A percentile compares a stretch with the other conserved stretches of the same genome.
Conservation (phyloP, 2,888 invertebrate species). For the Melipona bicolor region DNA sequence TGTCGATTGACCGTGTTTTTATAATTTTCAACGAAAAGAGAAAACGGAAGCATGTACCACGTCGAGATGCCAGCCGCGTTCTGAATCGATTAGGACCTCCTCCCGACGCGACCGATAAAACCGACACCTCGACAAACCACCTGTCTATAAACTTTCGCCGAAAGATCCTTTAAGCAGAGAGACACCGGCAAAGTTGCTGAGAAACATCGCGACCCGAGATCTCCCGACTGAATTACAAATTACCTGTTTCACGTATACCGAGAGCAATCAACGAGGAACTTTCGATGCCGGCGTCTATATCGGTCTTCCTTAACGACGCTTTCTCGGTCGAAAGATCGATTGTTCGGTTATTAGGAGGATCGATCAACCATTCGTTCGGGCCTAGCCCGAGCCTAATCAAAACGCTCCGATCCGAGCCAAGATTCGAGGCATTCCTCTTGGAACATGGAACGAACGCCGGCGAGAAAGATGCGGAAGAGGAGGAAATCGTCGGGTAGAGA, state of each 20-base stretch:
- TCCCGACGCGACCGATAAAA: constrained; percentile 6
- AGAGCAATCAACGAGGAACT: constrained; percentile 56
- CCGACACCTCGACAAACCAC: constrained; percentile 38
- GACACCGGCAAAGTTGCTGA: constrained; percentile 21
- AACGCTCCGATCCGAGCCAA: not conserved
- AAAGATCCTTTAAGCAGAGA: constrained; percentile 16
- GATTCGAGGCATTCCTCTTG: not conserved
- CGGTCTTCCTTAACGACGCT: constrained; percentile 59
- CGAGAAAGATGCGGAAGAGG: not conserved
- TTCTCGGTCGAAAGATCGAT: constrained; percentile 48
- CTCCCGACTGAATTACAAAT: constrained; percentile 50
- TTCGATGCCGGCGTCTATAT: constrained; percentile 50
- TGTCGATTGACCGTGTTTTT: not conserved
- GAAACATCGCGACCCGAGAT: constrained; percentile 40
- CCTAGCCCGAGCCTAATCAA: not conserved
- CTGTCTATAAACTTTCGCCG: constrained; percentile 36
- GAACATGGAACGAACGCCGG: not conserved
- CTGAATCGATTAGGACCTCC: constrained; percentile 24
- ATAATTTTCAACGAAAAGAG: not conserved
- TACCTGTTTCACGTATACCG: constrained; percentile 26
- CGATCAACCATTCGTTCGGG: not conserved
- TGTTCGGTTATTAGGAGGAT: not conserved
- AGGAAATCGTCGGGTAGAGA: not conserved
- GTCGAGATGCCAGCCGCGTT: not conserved
- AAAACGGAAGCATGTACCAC: no score